phyloP scores from a whole-genome alignment of 1,140 invertebrate genomes.

The Gerris buenoi region DNA sequence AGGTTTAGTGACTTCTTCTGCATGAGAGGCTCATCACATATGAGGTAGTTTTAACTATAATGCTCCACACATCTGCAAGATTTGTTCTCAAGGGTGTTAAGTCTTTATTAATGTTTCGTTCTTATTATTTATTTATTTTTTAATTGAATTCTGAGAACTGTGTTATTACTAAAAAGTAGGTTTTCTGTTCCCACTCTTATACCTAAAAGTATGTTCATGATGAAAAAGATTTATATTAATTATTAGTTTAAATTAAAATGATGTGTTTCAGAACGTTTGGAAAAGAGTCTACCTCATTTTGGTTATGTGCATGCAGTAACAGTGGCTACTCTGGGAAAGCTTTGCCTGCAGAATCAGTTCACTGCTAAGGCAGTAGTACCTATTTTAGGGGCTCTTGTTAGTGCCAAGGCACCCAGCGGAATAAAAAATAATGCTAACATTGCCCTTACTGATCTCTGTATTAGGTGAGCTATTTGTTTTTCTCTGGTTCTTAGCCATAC shows the following conservation, averaged over 20 bases:
- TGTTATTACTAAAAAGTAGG: no score
- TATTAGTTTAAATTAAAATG: not conserved
- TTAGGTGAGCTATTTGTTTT: constrained; percentile 5
- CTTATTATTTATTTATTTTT: no score
- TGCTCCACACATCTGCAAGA: no score
- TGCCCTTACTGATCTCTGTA: constrained; percentile 28
- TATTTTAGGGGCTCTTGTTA: constrained; percentile 34
- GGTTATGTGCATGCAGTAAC: constrained; percentile 20
- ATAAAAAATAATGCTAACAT: constrained; percentile 45
- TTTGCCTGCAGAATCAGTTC: constrained; percentile 37
- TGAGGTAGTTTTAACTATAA: no score
- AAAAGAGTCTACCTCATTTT: not conserved
- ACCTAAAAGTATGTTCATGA: no score
- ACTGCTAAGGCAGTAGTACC: constrained; percentile 36
- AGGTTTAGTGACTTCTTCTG: no score
- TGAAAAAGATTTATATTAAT: not conserved
- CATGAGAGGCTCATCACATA: no score
- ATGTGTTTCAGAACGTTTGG: not conserved
- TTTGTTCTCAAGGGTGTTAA: no score
- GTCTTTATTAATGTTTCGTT: no score
- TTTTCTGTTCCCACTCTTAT: no score
- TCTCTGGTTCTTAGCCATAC: not conserved
- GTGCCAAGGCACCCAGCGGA: constrained; percentile 28
- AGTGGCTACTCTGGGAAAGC: constrained; percentile 33
- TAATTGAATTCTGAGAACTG: no score